Conservation (phyloP, 2,113 vertebrate species). For the Chloropsis hardwickii region DNA sequence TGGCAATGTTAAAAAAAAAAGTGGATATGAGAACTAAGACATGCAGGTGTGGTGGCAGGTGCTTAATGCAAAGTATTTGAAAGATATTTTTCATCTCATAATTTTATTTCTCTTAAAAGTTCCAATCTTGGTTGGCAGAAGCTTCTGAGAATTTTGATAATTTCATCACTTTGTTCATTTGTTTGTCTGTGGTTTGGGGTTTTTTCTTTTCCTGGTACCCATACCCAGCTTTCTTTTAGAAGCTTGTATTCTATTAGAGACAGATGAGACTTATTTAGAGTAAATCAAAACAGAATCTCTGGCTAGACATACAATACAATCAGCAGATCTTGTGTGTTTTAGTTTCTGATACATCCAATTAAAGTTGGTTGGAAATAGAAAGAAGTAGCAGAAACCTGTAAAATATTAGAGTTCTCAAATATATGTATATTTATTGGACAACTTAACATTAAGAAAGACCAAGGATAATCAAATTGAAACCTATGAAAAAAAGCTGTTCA, state of each 20-base stretch:
- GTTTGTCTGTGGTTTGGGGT: not conserved
- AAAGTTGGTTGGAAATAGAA: not conserved
- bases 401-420: not conserved
- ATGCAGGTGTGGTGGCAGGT: not conserved
- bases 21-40: not conserved
- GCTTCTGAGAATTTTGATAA: not conserved
- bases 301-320: not conserved
- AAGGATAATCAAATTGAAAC: not conserved
- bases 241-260: not conserved
- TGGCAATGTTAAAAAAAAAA: not conserved
- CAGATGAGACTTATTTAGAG: not conserved
- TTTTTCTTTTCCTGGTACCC: not conserved
- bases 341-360: not conserved
- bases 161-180: not conserved
- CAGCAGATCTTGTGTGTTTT: not conserved
- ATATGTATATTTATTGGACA: not conserved
- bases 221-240: not conserved
- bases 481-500: not conserved
- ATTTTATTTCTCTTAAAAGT: not conserved
- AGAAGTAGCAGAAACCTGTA: not conserved
- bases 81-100: not conserved
- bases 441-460: not conserved
- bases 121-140: not conserved
- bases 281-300: not conserved
- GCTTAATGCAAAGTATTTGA: not conserved